Evolutionary conservation across 1,140 invertebrate genomes (phyloP).

Genomic region (Pentalonia nigronervosa): DNA sequence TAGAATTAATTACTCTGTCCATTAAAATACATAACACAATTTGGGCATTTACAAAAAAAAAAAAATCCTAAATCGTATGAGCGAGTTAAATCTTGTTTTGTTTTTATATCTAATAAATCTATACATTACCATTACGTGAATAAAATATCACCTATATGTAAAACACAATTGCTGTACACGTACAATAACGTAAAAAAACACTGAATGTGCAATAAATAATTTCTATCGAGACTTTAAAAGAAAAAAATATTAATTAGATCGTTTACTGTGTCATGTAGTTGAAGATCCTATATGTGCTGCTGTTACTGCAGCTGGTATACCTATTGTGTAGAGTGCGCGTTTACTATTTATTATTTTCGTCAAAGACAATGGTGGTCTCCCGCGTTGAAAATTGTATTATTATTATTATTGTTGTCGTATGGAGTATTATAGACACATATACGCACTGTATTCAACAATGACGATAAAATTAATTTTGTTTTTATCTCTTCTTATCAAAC

Average conservation of each 20-base stretch:
- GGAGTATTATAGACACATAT: background rate
- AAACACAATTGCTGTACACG: background rate
- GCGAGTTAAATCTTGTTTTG: background rate
- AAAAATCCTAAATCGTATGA: background rate
- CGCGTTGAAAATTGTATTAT: conserved; percentile 19
- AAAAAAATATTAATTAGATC: background rate
- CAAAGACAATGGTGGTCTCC: background rate
- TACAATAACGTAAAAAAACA: background rate
- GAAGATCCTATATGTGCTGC: background rate
- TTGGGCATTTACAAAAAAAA: background rate
- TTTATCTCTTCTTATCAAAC: conserved; percentile 22
- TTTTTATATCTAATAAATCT: background rate
- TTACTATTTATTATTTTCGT: background rate
- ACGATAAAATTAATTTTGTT: background rate
- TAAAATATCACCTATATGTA: background rate
- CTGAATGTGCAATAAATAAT: background rate
- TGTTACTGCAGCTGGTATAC: background rate
- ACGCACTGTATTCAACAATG: background rate
- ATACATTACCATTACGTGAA: background rate
- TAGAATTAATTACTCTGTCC: conserved; percentile 7
- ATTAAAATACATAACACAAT: background rate
- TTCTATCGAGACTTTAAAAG: background rate
- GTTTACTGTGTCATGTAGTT: background rate
- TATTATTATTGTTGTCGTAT: background rate
- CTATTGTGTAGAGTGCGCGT: background rate